phyloP scores from a whole-genome alignment of 2,113 vertebrate genomes.

The Sebastes fasciatus region DNA sequence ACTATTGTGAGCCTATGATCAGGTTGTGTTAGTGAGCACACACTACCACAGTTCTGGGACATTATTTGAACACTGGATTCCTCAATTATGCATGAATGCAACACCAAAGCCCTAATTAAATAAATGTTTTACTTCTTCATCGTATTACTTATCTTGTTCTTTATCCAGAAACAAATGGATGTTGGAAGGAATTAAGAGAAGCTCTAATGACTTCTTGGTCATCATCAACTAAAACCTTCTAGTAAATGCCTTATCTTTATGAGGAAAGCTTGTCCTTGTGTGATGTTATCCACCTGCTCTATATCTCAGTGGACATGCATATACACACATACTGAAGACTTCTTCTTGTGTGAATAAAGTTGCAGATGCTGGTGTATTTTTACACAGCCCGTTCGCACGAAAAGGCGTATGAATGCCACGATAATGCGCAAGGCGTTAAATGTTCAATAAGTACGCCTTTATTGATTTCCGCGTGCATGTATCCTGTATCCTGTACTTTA shows the following conservation, averaged over 20 bases:
- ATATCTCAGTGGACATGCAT: not conserved
- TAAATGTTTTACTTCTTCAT: slow-evolving; percentile 51
- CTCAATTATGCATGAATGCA: slow-evolving; percentile 64
- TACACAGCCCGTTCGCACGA: not conserved
- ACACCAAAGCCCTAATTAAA: slow-evolving; percentile 58
- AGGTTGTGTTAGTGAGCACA: not conserved
- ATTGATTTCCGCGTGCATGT: no score
- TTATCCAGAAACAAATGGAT: slow-evolving; percentile 61
- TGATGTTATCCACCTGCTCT: not conserved
- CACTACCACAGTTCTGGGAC: slow-evolving; percentile 26
- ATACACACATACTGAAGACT: not conserved
- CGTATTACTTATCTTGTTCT: slow-evolving; percentile 59
- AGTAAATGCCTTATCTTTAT: slow-evolving; percentile 25
- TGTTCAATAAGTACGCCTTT: no score
- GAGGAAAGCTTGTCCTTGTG: not conserved
- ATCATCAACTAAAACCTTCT: slow-evolving; percentile 33
- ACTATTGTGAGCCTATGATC: slow-evolving; percentile 52
- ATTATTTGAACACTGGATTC: slow-evolving; percentile 51
- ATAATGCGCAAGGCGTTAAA: no score
- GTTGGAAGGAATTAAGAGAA: slow-evolving; percentile 65
- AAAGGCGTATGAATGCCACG: no score
- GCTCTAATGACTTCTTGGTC: slow-evolving; percentile 51
- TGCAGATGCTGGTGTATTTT: not conserved
- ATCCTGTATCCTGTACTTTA: no score
- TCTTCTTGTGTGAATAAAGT: not conserved